Base-by-base conservation (phyloP, 2,888 invertebrate genomes). In the Cryptosula pallasiana region DNA sequence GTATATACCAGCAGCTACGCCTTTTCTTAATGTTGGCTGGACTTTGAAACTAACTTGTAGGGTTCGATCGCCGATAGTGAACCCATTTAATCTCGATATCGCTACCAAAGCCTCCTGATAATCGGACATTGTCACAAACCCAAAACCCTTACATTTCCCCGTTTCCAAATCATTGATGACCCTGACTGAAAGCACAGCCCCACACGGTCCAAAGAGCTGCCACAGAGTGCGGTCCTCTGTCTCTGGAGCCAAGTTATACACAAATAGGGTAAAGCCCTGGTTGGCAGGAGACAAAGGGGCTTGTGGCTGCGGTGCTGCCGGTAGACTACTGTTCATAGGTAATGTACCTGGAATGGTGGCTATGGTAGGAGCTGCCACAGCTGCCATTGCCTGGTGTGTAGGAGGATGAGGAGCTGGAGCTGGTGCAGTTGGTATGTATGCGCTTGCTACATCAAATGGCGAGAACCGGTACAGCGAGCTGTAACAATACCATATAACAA, bases 91-190 rank as follows among this genome's bases (percentile, higher is more conserved):
- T 77, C 94, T 94, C 87, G 95, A 94, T 83, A 96, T 96, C 79
- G 97, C 96, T 81, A 94, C 92, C 76, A 95, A 91, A 74, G 96
- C 94, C 87, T 97, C 96, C 82, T 96, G 95, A 85, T 97, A 96
- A 87, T 95, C 95, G 84, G 95, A 95, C 96, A 97, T 97, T 77
- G 95, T 95, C 79, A 97, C 95, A 86, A 96, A 96, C 78, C 95
- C 97, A 87, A 95, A 97, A 58, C 97, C 97, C 88, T 95, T 96
- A 88, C 96, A 96, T 87, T 96, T 96, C 88, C 94, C 94, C 78
- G 95, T 95, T 82, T 93, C 91, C 81, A 93, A 90, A 88, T 96
- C 95, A 82, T 94, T 91, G 84, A 95, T 94, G 80, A 96, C 95
- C 88, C 96, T 96, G 79, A 96, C 95, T 87, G 92, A 93, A 87